A percentile compares a stretch with the other conserved stretches of the same genome.
Conservation (phyloP, 2,888 invertebrate species). For the Epirrhoe alternata region DNA sequence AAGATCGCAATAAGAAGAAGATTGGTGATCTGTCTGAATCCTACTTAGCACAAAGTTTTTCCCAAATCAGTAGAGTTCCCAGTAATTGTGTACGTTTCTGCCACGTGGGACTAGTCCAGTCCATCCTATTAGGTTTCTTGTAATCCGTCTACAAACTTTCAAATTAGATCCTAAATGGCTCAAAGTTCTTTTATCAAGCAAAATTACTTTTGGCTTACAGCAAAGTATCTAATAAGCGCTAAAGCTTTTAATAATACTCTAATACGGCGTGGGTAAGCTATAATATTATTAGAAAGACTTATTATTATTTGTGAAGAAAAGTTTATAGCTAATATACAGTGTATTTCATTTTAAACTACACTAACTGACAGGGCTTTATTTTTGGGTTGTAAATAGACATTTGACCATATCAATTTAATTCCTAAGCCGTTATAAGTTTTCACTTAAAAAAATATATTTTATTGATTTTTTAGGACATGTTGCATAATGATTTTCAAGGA, state of each 20-base stretch:
- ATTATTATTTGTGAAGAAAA: too few relatives aligned
- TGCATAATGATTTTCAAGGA: too few relatives aligned
- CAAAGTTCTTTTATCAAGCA: slow-evolving; percentile 1
- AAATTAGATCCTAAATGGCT: slow-evolving; percentile 16
- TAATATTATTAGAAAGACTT: too few relatives aligned
- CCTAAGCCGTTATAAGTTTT: too few relatives aligned
- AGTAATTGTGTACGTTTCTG: not conserved
- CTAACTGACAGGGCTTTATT: too few relatives aligned
- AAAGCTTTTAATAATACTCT: slow-evolving; percentile 4
- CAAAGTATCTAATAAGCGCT: not conserved
- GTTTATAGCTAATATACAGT: too few relatives aligned
- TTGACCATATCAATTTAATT: too few relatives aligned
- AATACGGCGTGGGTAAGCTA: slow-evolving; percentile 12
- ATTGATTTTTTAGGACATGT: too few relatives aligned
- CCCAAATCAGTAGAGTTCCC: slow-evolving; percentile 1
- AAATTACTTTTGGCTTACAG: slow-evolving; percentile 12
- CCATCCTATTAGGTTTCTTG: not conserved
- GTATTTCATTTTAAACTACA: too few relatives aligned
- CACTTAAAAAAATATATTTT: too few relatives aligned
- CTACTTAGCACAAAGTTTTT: not conserved
- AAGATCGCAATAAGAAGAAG: not conserved
- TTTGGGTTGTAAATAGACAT: too few relatives aligned
- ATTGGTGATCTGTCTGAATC: not conserved
- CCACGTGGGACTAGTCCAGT: not conserved
- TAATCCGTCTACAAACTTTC: slow-evolving; percentile 17